These are phyloP conservation scores for Heterodera carotae DNA, from an alignment of 1,140 invertebrate genomes.

Conservation along the genomic window DNA sequence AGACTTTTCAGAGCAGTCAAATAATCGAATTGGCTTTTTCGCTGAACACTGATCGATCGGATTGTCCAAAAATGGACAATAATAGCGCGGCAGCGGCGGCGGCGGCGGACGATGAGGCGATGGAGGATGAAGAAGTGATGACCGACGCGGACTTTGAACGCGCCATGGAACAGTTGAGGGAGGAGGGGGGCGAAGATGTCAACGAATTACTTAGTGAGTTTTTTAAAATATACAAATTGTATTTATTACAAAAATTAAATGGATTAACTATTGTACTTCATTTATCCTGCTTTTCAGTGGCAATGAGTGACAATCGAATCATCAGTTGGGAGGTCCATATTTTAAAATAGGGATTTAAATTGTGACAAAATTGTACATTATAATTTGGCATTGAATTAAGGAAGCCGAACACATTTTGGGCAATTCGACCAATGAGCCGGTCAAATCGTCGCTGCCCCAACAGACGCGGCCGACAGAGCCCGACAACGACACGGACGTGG, in stretches of 20 bases:
- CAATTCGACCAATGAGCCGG: constrained; percentile 49
- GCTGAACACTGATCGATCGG: background rate
- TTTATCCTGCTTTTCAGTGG: constrained; percentile 35
- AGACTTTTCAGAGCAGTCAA: too few species aligned
- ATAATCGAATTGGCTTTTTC: too few species aligned
- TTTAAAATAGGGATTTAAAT: too few species aligned
- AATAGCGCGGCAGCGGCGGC: background rate
- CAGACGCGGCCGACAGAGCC: constrained; percentile 66
- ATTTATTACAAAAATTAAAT: constrained; percentile 9
- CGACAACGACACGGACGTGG: constrained; percentile 69
- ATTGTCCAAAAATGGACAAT: background rate
- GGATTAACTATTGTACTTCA: too few species aligned
- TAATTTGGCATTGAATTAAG: constrained; percentile 19
- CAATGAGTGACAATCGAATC: constrained; percentile 45
- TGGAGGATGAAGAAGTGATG: constrained; percentile 49
- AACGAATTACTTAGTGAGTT: constrained; percentile 48
- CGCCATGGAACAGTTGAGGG: constrained; percentile 51
- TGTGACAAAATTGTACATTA: constrained; percentile 23
- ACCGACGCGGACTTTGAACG: constrained; percentile 58
- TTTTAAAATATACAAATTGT: background rate
- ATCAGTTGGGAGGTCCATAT: constrained; percentile 47
- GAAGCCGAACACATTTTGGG: constrained; percentile 63
- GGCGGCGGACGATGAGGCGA: background rate
- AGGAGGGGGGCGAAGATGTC: constrained; percentile 50
- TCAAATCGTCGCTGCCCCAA: constrained; percentile 60